Evolutionary conservation across 2,113 vertebrate species (phyloP), one percentile per base, ranked within the genome.

Genomic region (Synchiropus splendidus): DNA sequence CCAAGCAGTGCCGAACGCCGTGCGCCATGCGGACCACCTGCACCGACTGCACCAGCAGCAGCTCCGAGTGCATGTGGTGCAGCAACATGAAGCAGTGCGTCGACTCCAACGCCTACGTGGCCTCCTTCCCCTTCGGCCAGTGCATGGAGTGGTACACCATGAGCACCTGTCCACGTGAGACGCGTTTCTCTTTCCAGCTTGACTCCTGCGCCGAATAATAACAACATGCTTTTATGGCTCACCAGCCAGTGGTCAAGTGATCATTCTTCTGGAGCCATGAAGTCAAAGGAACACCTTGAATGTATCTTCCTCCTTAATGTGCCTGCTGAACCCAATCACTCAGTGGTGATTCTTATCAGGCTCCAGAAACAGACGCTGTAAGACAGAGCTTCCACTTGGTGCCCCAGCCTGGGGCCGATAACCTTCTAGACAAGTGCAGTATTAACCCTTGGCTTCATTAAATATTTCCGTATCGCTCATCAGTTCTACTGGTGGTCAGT

Each of bases 51-150:
- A 96, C 94, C 12, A 93, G 89, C 31, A 86, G 89, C 83, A 97
- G 89, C 84, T 92, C 93, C 0, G 95, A 99, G 79, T 99, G 95
- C 66, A 99, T 99, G 95, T 99, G 94, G 95, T 97, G 95, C 85
- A 99, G 92, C 83, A 98, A 97, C 89, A 97, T 93, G 91, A 89
- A 87, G 72, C 95, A 98, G 75, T 99, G 95, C 0, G 95, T 99
- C 4, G 95, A 98, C 75, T 96, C 95, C 47, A 99, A 96, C 2
- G 94, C 94, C 3, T 99, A 99, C 1, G 94, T 98, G 74, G 90
- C 94, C 48, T 99, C 95, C n/a, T 99, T 98, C 75, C 95, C 95
- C 27, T 97, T 88, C 0, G 94, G 95, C 16, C 95, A 99, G 77
- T 99, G 95, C 30, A 92, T 99, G 92, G 95, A 99, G 80, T 99